Evolutionary conservation across 2,888 invertebrate genomes (phyloP).

Genomic region (Yponomeuta cagnagella): DNA sequence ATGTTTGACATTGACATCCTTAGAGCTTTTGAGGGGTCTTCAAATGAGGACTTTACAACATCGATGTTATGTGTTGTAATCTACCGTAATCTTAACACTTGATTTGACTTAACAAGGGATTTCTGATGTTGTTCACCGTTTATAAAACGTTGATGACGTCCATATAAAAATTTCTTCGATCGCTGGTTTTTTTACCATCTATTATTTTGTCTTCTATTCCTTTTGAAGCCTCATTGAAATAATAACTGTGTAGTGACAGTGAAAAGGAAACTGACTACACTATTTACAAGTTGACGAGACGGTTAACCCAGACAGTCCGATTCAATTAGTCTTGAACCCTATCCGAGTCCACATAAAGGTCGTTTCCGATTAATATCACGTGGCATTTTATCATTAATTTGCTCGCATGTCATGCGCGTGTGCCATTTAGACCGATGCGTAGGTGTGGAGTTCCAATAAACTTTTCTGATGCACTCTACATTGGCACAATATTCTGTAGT

Average conservation of each 20-base stretch:
- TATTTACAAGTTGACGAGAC: neutral
- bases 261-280: neutral
- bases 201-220: too few relatives aligned
- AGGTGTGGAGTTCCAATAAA: neutral
- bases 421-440: neutral
- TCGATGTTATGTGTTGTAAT: too few relatives aligned
- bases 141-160: too few relatives aligned
- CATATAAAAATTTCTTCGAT: too few relatives aligned
- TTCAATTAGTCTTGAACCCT: neutral
- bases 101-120: too few relatives aligned
- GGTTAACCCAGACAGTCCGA: neutral
- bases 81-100: too few relatives aligned
- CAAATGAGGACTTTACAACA: too few relatives aligned
- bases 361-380: neutral
- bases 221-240: neutral
- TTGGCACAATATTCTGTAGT: neutral
- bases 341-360: neutral
- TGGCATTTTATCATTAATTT: neutral
- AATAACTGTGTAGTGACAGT: neutral
- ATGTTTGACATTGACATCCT: too few relatives aligned
- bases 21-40: too few relatives aligned
- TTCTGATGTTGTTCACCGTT: too few relatives aligned
- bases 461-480: neutral
- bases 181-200: too few relatives aligned
- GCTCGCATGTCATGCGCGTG: neutral